Conservation (phyloP, 2,113 vertebrate species). For the Bujurquina vittata region DNA sequence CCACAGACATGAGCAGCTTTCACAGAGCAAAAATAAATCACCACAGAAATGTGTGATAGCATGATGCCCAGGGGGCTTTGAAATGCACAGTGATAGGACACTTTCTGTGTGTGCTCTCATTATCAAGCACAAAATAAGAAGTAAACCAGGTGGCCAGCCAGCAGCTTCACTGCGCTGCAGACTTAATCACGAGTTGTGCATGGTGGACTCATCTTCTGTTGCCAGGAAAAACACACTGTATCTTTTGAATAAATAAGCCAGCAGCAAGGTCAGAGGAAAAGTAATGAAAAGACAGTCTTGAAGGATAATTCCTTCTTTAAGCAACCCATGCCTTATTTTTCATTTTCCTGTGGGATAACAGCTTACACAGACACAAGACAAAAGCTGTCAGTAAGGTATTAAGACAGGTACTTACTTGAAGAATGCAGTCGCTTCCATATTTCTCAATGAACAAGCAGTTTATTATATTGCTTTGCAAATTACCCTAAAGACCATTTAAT, state of each 20-base stretch:
- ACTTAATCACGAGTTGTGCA: slow-evolving; percentile 60
- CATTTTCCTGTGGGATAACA: background rate
- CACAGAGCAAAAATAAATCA: slow-evolving; percentile 67
- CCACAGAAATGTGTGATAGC: slow-evolving; percentile 56
- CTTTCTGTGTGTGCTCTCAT: slow-evolving; percentile 50
- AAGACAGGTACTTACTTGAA: background rate
- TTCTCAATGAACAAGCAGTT: background rate
- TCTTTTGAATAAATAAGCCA: slow-evolving; percentile 42
- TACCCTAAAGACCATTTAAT: background rate
- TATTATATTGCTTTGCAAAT: slow-evolving; percentile 2
- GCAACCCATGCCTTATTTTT: background rate
- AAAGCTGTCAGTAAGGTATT: background rate
- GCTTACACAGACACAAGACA: background rate
- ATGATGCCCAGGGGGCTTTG: slow-evolving; percentile 41
- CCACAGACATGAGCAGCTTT: slow-evolving; percentile 47
- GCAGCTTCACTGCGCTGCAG: slow-evolving; percentile 36
- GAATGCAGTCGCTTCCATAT: background rate
- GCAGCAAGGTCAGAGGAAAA: slow-evolving; percentile 22
- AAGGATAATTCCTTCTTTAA: slow-evolving; percentile 9
- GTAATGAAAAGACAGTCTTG: slow-evolving; percentile 38
- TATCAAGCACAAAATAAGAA: slow-evolving; percentile 60
- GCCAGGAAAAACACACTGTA: slow-evolving; percentile 3
- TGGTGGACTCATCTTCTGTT: slow-evolving; percentile 1
- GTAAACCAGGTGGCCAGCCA: slow-evolving; percentile 56
- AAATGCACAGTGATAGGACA: slow-evolving; percentile 39